phyloP scores from a whole-genome alignment of 1,140 invertebrate species.

The Drosophila burlai region DNA sequence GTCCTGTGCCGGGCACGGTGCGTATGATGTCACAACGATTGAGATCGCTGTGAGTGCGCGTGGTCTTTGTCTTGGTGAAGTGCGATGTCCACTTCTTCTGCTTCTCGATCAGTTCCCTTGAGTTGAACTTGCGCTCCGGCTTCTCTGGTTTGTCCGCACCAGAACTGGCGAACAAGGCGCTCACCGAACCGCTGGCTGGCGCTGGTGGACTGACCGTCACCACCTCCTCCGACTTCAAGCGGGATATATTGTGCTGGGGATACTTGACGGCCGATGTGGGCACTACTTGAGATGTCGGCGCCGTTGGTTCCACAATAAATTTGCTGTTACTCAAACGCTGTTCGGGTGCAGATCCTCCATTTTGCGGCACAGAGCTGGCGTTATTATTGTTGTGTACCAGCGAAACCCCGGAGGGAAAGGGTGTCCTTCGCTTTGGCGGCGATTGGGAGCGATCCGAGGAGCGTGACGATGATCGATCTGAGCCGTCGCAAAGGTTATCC shows the following conservation, averaged over 20 bases:
- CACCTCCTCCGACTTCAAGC: conserved; percentile 85
- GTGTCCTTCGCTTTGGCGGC: conserved; percentile 79
- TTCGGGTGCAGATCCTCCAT: conserved; percentile 29
- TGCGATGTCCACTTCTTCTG: conserved; percentile 96
- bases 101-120: conserved; percentile 94
- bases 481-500: conserved; percentile 79
- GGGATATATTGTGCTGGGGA: conserved; percentile 75
- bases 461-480: conserved; percentile 78
- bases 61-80: conserved; percentile 91
- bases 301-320: conserved; percentile 69
- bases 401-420: conserved; percentile 76
- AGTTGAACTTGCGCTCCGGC: conserved; percentile 92
- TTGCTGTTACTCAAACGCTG: conserved; percentile 68
- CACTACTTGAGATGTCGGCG: neutral
- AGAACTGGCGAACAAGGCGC: conserved; percentile 59
- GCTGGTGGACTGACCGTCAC: conserved; percentile 6
- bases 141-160: conserved; percentile 89
- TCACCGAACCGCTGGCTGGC: conserved; percentile 57
- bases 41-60: conserved; percentile 88
- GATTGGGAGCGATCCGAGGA: conserved; percentile 83
- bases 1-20: conserved; percentile 77
- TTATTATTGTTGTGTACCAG: conserved; percentile 72
- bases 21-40: conserved; percentile 86
- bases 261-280: conserved; percentile 44
- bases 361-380: conserved; percentile 16